Evolutionary conservation across 2,113 vertebrate species (phyloP).

Genomic region (Corythornis madagascariensis): DNA sequence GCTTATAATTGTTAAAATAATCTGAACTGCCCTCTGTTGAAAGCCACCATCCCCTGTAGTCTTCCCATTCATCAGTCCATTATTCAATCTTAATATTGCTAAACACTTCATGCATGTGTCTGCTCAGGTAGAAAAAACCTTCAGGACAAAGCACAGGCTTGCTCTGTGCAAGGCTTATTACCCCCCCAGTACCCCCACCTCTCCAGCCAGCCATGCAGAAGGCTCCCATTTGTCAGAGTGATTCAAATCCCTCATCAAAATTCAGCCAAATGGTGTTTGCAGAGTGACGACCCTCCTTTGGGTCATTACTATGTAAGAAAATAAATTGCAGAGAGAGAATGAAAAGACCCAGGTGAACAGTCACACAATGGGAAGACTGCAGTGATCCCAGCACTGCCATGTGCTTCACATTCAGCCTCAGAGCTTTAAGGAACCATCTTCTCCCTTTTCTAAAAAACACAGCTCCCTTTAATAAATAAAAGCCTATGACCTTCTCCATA

Average conservation of each 20-base stretch:
- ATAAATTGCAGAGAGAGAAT: conserved; percentile 49
- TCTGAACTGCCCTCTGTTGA: not conserved
- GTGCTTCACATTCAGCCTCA: not conserved
- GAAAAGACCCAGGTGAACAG: conserved; percentile 18
- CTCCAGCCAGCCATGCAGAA: conserved; percentile 45
- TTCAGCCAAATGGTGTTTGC: conserved; percentile 56
- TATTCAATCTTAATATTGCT: not conserved
- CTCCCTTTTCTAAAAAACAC: not conserved
- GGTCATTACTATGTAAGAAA: conserved; percentile 60
- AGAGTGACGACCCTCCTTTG: conserved; percentile 45
- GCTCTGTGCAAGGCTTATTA: not conserved
- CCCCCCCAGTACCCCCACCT: not conserved
- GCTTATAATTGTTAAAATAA: not conserved
- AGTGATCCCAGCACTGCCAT: not conserved
- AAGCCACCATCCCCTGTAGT: not conserved
- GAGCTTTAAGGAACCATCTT: not conserved
- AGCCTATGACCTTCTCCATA: not conserved
- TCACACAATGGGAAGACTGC: conserved; percentile 13
- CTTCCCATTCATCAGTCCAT: not conserved
- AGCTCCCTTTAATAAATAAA: not conserved
- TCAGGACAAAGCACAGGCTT: not conserved
- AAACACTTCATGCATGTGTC: not conserved
- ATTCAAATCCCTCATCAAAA: conserved; percentile 61
- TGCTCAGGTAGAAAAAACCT: conserved; percentile 26
- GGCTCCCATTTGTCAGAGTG: conserved; percentile 35